These are phyloP conservation scores for Diaprepes abbreviatus DNA, from an alignment of 2,888 invertebrate species.

Conservation along the genomic window DNA sequence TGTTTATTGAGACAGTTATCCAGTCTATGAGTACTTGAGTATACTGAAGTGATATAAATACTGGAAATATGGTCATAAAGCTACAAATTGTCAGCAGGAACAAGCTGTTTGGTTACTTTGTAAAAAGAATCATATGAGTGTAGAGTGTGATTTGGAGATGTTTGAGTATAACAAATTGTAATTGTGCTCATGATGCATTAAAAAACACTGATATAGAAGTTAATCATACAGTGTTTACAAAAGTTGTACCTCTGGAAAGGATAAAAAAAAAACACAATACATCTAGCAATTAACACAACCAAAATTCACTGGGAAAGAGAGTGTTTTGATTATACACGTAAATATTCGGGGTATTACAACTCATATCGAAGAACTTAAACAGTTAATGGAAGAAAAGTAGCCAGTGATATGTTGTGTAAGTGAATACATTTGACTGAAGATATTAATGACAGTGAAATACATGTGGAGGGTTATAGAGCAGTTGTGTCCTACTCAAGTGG, in stretches of 20 bases:
- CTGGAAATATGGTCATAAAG: slow-evolving; percentile 34
- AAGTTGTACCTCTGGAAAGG: neutral
- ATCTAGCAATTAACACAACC: neutral
- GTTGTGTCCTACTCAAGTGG: no score
- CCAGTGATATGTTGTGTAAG: neutral
- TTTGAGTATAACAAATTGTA: slow-evolving; percentile 12
- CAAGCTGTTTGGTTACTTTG: neutral
- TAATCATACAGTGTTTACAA: slow-evolving; percentile 15
- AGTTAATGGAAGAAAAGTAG: neutral
- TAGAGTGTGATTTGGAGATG: neutral
- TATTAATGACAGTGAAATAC: neutral
- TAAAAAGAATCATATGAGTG: slow-evolving; percentile 13
- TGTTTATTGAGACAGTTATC: slow-evolving; percentile 34
- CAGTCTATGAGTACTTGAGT: neutral
- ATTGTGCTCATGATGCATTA: slow-evolving; percentile 9
- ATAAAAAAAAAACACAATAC: slow-evolving; percentile 8
- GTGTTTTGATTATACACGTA: neutral
- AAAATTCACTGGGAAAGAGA: no score
- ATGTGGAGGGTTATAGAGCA: neutral
- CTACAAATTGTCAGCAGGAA: slow-evolving; percentile 2
- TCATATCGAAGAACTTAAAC: neutral
- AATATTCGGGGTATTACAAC: neutral
- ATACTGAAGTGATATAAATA: slow-evolving; percentile 35
- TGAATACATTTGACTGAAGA: slow-evolving; percentile 18
- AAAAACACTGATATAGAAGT: slow-evolving; percentile 12